Evolutionary conservation across 1,140 invertebrate species (phyloP).

Genomic region (Drosophila tsacasi): DNA sequence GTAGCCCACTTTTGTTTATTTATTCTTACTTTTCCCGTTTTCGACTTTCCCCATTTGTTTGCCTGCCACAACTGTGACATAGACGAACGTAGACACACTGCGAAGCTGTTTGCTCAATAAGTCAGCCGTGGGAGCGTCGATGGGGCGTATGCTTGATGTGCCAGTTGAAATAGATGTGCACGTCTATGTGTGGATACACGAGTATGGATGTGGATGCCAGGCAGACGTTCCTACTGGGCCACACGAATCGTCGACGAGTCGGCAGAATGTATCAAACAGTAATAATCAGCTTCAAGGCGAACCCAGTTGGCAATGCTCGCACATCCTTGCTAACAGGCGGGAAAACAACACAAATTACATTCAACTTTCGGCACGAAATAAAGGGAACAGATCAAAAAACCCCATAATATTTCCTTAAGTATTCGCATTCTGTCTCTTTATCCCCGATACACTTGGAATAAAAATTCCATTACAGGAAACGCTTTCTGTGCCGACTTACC

Average conservation of each 20-base stretch:
- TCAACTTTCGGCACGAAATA: background rate
- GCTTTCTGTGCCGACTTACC: no score
- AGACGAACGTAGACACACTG: slow-evolving; percentile 35
- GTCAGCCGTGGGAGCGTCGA: slow-evolving; percentile 28
- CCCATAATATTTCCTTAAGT: slow-evolving; percentile 8
- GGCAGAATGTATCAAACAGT: slow-evolving; percentile 71
- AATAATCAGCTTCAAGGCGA: slow-evolving; percentile 78
- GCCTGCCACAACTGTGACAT: slow-evolving; percentile 16
- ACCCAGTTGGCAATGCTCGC: slow-evolving; percentile 50
- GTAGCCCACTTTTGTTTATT: slow-evolving; percentile 19
- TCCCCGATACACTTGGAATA: slow-evolving; percentile 3
- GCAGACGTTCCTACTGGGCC: slow-evolving; percentile 5
- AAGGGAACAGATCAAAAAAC: slow-evolving; percentile 6
- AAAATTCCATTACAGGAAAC: background rate
- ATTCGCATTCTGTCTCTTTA: background rate
- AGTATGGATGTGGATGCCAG: slow-evolving; percentile 6
- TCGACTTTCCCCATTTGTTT: slow-evolving; percentile 59
- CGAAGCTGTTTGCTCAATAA: slow-evolving; percentile 34
- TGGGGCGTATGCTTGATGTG: slow-evolving; percentile 69
- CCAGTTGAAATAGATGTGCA: slow-evolving; percentile 28
- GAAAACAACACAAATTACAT: slow-evolving; percentile 13
- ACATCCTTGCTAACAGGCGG: slow-evolving; percentile 19
- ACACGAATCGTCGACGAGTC: slow-evolving; percentile 43
- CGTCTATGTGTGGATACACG: slow-evolving; percentile 19
- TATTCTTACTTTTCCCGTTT: slow-evolving; percentile 62